phyloP scores from a whole-genome alignment of 2,888 invertebrate species.

The Cryptus armator region DNA sequence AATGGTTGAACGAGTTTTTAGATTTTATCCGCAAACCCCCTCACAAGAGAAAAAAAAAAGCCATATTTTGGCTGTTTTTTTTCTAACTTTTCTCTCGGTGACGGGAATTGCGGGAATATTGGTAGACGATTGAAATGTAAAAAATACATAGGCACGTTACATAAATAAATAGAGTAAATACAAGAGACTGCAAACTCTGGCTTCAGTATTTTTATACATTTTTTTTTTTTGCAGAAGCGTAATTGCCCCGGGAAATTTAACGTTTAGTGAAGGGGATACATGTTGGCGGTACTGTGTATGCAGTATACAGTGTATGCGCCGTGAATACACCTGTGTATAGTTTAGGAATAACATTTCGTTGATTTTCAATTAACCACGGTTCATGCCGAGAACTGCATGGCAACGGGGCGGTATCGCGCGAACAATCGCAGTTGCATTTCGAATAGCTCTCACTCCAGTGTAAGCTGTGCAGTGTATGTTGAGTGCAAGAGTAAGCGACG shows the following conservation, averaged over 20 bases:
- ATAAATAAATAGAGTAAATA: conserved; percentile 11
- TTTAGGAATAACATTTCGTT: conserved; percentile 59
- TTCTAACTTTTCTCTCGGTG: background rate
- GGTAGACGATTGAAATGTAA: background rate
- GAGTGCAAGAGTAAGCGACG: conserved; percentile 50
- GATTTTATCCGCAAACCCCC: background rate
- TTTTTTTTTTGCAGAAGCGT: background rate
- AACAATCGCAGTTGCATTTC: conserved; percentile 65
- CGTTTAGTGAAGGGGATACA: background rate
- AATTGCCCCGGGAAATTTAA: background rate
- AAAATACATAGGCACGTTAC: background rate
- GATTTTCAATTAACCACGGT: conserved; percentile 65
- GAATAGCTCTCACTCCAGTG: conserved; percentile 54
- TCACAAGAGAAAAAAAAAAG: background rate
- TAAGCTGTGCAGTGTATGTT: conserved; percentile 26
- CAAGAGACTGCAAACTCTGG: background rate
- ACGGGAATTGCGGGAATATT: background rate
- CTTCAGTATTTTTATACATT: conserved; percentile 9
- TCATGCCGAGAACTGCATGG: conserved; percentile 44
- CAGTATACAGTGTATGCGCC: background rate
- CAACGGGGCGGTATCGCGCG: conserved; percentile 44
- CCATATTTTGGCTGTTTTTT: too few species aligned
- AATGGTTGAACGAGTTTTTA: background rate
- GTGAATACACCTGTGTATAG: conserved; percentile 24
- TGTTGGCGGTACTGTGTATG: too few species aligned